Evolutionary conservation across 1,140 invertebrate species (phyloP).

Genomic region (Panagrolaimus sp.): DNA sequence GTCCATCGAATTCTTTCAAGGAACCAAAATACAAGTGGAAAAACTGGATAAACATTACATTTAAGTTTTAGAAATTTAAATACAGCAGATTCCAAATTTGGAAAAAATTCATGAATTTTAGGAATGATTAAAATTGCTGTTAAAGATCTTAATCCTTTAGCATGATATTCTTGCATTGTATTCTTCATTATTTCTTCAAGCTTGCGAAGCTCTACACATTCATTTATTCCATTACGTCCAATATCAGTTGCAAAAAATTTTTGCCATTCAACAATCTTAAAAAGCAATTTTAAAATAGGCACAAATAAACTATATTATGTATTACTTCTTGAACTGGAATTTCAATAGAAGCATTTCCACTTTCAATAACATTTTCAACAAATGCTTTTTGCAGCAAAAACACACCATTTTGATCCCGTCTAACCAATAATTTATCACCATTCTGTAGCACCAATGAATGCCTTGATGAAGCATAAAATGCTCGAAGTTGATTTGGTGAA

Average conservation of each 20-base stretch:
- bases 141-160: no score
- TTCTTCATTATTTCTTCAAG: no score
- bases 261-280: constrained; percentile 6
- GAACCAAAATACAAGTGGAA: neutral
- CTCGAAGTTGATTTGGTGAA: neutral
- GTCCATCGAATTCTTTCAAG: constrained; percentile 15
- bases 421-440: constrained; percentile 1
- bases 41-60: neutral
- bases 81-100: neutral
- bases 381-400: neutral
- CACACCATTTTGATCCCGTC: constrained; percentile 1
- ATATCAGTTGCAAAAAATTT: neutral
- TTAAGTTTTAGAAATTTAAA: neutral
- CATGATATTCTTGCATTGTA: no score
- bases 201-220: no score
- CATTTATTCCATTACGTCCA: neutral
- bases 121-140: neutral
- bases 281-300: neutral
- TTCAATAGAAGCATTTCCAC: neutral
- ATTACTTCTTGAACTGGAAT: constrained; percentile 8
- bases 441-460: neutral
- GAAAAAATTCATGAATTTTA: neutral
- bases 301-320: neutral
- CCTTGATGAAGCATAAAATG: neutral
- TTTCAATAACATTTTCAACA: neutral